Evolutionary conservation across 2,113 vertebrate genomes (phyloP), one percentile per base, ranked within the genome.

Genomic region (Orycteropus afer): DNA sequence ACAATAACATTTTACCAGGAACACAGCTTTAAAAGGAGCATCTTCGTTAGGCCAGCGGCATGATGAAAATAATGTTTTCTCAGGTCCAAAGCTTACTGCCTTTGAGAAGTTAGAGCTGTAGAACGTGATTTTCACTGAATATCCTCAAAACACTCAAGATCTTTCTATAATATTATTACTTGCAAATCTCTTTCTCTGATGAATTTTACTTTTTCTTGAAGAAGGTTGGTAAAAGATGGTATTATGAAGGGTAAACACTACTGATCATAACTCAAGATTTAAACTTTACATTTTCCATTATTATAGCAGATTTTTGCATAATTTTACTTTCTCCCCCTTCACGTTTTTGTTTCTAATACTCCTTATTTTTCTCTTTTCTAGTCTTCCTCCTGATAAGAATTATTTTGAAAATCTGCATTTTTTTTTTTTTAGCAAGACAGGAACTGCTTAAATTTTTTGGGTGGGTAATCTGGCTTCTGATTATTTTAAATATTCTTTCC

Each of bases 1-100:
- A 98, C 97, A 98, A 97, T 89, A 98, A 98, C 97, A 98, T 98
- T 98, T 98, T 97, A 97, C 95, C 95, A 94, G 95, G 95, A 97
- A 78, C 96, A 94, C 95, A 97, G 97, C 97, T 97, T 97, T 98
- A 98, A 98, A 98, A 95, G 14, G 53, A 98, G 97, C 95, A 83
- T 97, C 98, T 96, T 89, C 95, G 93, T 95, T 94, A 29, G 86
- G 90, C 93, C 97, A 85, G 93, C 61, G 85, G 85, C 34, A 71
- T 82, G 95, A 96, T 97, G 97, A 96, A 98, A 98, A 98, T 89
- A 89, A 89, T 86, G 76, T 98, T 98, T 98, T 97, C 97, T 95
- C 95, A 97, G 96, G 92, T 97, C 96, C 85, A 95, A 96, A 97
- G 55, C 67, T 95, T 93, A 67, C 49, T 77, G 82, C 69, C 96